Evolutionary conservation across 2,888 invertebrate genomes (phyloP).

Genomic region (Ypsolopha scabrella): DNA sequence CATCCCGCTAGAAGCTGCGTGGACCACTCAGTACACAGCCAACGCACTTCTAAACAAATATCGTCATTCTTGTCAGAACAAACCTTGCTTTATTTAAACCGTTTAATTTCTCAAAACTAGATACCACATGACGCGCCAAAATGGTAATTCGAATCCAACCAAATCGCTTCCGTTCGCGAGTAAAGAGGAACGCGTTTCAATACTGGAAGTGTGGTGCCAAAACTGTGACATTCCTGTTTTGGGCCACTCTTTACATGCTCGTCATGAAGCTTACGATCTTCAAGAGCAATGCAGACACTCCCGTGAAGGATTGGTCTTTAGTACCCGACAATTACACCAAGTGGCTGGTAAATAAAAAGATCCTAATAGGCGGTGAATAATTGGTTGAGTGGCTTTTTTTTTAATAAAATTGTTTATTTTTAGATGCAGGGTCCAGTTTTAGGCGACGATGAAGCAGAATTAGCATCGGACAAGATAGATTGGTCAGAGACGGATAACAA

Average conservation of each 20-base stretch:
- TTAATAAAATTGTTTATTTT: slow-evolving; percentile 3
- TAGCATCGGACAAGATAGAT: slow-evolving; percentile 22
- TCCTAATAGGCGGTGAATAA: not conserved
- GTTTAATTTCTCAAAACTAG: not conserved
- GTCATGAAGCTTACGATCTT: slow-evolving; percentile 64
- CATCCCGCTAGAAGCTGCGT: slow-evolving; percentile 42
- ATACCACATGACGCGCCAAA: slow-evolving; percentile 1
- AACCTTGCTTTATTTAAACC: not conserved
- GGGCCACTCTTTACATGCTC: slow-evolving; percentile 55
- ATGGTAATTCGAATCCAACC: slow-evolving; percentile 6
- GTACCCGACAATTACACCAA: slow-evolving; percentile 60
- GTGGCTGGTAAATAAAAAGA: slow-evolving; percentile 40
- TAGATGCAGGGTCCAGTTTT: slow-evolving; percentile 52
- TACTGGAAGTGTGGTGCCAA: slow-evolving; percentile 59
- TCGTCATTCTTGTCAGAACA: not conserved
- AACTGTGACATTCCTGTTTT: slow-evolving; percentile 55
- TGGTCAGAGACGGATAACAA: slow-evolving; percentile 50
- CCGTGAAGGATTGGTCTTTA: slow-evolving; percentile 45
- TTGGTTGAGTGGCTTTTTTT: not conserved
- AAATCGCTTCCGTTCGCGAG: slow-evolving; percentile 16
- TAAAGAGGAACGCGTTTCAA: slow-evolving; percentile 41
- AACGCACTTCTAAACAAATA: slow-evolving; percentile 5
- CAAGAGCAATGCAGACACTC: slow-evolving; percentile 41
- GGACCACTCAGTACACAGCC: slow-evolving; percentile 4
- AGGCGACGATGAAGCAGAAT: slow-evolving; percentile 37